Conservation (phyloP, 2,113 vertebrate genomes). For the Tychaedon coryphoeus region DNA sequence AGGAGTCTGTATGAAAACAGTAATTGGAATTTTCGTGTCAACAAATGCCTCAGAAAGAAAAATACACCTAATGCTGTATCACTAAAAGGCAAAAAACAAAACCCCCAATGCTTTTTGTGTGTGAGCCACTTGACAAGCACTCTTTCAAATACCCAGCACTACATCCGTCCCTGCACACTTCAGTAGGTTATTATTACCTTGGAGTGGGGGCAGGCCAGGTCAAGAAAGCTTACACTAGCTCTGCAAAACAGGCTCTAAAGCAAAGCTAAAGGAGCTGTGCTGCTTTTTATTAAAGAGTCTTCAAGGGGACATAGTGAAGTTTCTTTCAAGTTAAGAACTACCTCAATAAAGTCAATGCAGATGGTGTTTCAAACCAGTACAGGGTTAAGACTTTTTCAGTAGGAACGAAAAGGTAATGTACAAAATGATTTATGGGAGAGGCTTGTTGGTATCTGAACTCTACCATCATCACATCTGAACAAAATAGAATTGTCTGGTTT, state of each 20-base stretch:
- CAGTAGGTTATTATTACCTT: conserved; percentile 1
- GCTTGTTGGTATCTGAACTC: neutral
- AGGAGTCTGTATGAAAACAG: neutral
- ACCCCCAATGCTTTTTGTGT: neutral
- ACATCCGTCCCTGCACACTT: neutral
- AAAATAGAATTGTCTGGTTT: neutral
- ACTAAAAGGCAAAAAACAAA: neutral
- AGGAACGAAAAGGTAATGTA: neutral
- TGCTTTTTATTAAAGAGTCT: neutral
- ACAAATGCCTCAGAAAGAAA: neutral
- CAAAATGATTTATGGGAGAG: neutral
- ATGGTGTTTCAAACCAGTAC: neutral
- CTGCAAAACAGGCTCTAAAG: conserved; percentile 7
- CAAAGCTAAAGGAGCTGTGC: neutral
- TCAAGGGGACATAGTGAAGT: neutral
- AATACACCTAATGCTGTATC: neutral
- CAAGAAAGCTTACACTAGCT: conserved; percentile 1
- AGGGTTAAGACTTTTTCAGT: neutral
- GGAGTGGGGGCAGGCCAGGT: neutral
- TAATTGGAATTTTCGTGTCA: neutral
- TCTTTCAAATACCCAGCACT: neutral
- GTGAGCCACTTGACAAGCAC: neutral
- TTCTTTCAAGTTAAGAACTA: neutral
- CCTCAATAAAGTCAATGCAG: neutral
- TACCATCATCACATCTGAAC: neutral